phyloP scores from a whole-genome alignment of 1,140 invertebrate genomes.

The Drosophila simulans region DNA sequence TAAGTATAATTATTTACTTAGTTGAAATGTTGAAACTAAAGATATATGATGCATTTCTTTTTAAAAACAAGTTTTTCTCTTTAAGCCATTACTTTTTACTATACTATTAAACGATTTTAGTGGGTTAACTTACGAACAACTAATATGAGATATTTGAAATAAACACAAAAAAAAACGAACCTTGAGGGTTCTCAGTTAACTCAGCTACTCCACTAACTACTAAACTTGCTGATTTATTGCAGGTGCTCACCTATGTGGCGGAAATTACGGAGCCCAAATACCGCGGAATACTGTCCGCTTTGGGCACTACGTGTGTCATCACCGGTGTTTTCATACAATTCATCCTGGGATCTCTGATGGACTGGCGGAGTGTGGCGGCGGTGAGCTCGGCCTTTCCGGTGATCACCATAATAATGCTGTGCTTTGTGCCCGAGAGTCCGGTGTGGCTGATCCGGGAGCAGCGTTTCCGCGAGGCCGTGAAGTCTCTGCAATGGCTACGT shows the following conservation, averaged over 20 bases:
- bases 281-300: slow-evolving; percentile 90
- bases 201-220: neutral
- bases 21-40: no score
- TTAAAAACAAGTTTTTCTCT: no score
- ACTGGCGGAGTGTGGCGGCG: slow-evolving; percentile 89
- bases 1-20: neutral
- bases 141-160: neutral
- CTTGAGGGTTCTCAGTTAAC: no score
- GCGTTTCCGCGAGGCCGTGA: slow-evolving; percentile 86
- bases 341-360: slow-evolving; percentile 88
- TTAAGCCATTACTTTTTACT: neutral
- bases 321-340: slow-evolving; percentile 89
- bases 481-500: slow-evolving; percentile 88
- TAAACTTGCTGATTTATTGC: slow-evolving; percentile 27
- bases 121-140: neutral
- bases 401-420: slow-evolving; percentile 87
- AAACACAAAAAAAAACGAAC: neutral
- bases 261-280: slow-evolving; percentile 92
- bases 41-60: no score
- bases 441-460: slow-evolving; percentile 89
- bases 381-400: slow-evolving; percentile 89
- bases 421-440: slow-evolving; percentile 91
- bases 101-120: neutral
- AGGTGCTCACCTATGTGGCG: slow-evolving; percentile 92
- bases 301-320: slow-evolving; percentile 90